Evolutionary conservation across 2,113 vertebrate species (phyloP).

Genomic region (Marcusenius ussheri): DNA sequence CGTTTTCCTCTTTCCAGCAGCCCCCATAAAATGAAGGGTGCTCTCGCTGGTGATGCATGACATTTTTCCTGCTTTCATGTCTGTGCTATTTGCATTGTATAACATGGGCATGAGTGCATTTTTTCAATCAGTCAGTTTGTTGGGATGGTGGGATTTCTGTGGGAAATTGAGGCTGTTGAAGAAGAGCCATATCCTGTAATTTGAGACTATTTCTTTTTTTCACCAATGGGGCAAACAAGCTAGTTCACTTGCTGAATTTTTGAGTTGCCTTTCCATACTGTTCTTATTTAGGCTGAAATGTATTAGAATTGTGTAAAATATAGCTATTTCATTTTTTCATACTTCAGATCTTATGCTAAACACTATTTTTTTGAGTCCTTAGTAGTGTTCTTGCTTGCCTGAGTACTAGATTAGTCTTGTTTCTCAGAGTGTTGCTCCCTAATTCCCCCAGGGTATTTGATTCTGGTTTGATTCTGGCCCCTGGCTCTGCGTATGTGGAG

Average conservation of each 20-base stretch:
- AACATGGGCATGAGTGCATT: conserved; percentile 5
- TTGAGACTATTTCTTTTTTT: not conserved
- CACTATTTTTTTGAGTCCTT: not conserved
- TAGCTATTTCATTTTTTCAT: not conserved
- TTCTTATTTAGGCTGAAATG: not conserved
- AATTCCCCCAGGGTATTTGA: not conserved
- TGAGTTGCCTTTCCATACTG: not conserved
- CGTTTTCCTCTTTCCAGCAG: not conserved
- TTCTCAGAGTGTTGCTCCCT: not conserved
- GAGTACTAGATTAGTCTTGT: not conserved
- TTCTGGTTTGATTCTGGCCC: not conserved
- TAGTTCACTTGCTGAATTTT: not conserved
- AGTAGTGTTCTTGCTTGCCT: not conserved
- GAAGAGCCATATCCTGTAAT: not conserved
- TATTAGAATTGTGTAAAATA: not conserved
- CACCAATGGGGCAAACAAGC: not conserved
- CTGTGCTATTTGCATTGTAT: not conserved
- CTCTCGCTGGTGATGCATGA: not conserved
- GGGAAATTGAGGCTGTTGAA: not conserved
- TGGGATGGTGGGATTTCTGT: not conserved
- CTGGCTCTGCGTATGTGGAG: not conserved
- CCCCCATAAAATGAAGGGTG: not conserved
- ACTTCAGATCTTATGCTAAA: not conserved
- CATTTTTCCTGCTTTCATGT: conserved; percentile 5
- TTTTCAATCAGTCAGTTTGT: conserved; percentile 10